These are phyloP conservation scores for Rhinatrema bivittatum DNA, from an alignment of 2,797 vertebrate species.

Conservation along the genomic window DNA sequence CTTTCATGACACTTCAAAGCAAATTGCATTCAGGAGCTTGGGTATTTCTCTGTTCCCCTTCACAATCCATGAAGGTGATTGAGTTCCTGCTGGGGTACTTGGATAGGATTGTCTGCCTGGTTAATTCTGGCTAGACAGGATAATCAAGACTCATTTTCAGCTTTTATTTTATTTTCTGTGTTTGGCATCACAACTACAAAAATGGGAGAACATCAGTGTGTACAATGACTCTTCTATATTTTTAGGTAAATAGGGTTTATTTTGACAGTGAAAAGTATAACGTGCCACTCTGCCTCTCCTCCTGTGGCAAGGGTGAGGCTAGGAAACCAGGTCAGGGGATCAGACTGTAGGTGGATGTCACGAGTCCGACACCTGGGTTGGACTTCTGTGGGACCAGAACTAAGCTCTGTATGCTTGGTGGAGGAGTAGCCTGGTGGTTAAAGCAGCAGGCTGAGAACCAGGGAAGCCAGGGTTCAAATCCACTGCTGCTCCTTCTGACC, in stretches of 20 bases:
- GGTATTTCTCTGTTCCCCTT: too few relatives aligned
- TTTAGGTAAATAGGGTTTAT: too few relatives aligned
- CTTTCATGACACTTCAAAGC: too few relatives aligned
- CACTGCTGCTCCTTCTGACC: too few relatives aligned
- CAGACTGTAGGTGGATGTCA: too few relatives aligned
- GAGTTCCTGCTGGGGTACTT: conserved; percentile 2
- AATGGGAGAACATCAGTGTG: accelerated
- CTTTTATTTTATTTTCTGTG: neutral
- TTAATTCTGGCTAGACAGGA: conserved; percentile 21
- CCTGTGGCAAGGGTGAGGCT: neutral
- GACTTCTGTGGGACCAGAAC: neutral
- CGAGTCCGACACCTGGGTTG: conserved; percentile 16
- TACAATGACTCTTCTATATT: too few relatives aligned
- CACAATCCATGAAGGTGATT: too few relatives aligned
- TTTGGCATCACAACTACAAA: conserved; percentile 21
- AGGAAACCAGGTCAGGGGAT: accelerated
- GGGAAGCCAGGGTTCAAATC: too few relatives aligned
- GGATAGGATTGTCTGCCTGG: neutral
- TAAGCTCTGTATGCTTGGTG: neutral
- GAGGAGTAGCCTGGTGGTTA: too few relatives aligned
- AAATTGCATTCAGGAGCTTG: too few relatives aligned
- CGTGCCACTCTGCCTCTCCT: neutral
- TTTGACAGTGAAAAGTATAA: neutral
- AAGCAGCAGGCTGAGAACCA: too few relatives aligned
- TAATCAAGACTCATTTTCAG: conserved; percentile 8